These are phyloP conservation scores for Tipula unca DNA, from an alignment of 2,888 invertebrate species.

Conservation along the genomic window DNA sequence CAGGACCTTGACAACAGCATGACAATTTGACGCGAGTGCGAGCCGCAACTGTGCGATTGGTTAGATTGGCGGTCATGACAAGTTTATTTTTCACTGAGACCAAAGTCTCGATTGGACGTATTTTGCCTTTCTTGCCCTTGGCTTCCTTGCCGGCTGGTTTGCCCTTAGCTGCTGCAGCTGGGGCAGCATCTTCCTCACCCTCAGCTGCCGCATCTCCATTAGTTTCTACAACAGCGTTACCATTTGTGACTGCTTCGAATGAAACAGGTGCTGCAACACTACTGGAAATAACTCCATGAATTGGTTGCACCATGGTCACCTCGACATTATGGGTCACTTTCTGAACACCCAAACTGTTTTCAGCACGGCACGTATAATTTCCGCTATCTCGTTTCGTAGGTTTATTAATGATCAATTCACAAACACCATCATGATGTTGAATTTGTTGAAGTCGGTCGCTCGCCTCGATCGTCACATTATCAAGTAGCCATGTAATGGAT, in stretches of 20 bases:
- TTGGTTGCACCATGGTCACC: constrained; percentile 34
- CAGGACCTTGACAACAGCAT: constrained; percentile 66
- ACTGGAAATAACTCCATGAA: constrained; percentile 20
- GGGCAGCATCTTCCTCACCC: constrained; percentile 25
- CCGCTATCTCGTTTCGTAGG: constrained; percentile 54
- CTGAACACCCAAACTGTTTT: constrained; percentile 63
- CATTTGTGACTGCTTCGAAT: constrained; percentile 29
- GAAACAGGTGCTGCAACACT: constrained; percentile 14
- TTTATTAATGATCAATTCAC: constrained; percentile 58
- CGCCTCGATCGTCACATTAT: constrained; percentile 48
- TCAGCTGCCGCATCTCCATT: constrained; percentile 29
- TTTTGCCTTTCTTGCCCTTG: constrained; percentile 20
- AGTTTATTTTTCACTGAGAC: constrained; percentile 43
- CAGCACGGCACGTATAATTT: constrained; percentile 48
- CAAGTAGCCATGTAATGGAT: constrained; percentile 65
- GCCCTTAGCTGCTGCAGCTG: constrained; percentile 29
- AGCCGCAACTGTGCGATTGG: constrained; percentile 43
- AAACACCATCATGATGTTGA: constrained; percentile 67
- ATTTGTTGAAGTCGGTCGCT: constrained; percentile 54
- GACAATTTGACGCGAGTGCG: constrained; percentile 70
- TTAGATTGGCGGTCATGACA: constrained; percentile 37
- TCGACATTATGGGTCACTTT: constrained; percentile 62
- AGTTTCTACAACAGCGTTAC: constrained; percentile 23
- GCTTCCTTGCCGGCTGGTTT: constrained; percentile 32
- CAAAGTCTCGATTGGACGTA: constrained; percentile 32